Evolutionary conservation across 37 sponge, comb jelly and placozoan genomes (phyloP).

Genomic region (Agelas oroides): DNA sequence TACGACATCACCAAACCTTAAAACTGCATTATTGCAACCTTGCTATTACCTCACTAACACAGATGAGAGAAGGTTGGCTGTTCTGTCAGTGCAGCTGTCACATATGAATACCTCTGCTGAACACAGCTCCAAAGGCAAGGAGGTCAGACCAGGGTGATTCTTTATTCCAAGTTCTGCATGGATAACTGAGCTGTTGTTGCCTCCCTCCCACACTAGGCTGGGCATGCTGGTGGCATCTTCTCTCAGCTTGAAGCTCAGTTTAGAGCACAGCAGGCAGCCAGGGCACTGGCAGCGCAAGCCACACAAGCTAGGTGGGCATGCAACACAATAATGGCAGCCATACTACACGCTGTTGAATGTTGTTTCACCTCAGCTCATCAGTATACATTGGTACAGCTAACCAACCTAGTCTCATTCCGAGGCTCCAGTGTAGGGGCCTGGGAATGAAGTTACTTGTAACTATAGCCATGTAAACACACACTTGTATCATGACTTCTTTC

Average conservation of each 20-base stretch:
- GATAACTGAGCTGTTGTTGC: too few relatives aligned
- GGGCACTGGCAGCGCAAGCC: slow-evolving; percentile 16
- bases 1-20: neutral
- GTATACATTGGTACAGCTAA: too few relatives aligned
- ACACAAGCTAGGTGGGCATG: neutral
- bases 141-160: neutral
- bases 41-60: neutral
- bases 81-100: neutral
- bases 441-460: too few relatives aligned
- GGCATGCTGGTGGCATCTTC: slow-evolving; percentile 62
- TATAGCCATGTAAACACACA: too few relatives aligned
- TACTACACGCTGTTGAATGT: too few relatives aligned
- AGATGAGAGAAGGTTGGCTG: slow-evolving; percentile 32
- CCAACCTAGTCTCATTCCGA: too few relatives aligned
- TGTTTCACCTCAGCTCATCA: too few relatives aligned
- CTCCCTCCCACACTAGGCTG: neutral
- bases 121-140: neutral
- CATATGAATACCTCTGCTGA: neutral
- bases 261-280: slow-evolving; percentile 51
- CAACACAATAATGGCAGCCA: too few relatives aligned
- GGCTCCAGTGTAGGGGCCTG: too few relatives aligned
- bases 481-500: too few relatives aligned
- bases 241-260: slow-evolving; percentile 63
- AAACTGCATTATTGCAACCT: too few relatives aligned
- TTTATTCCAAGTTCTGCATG: too few relatives aligned